Percentiles rank a stretch among this genome's conserved stretches.
Evolutionary conservation across 2,888 invertebrate genomes (phyloP).

Genomic region (Trissolcus brochymenae): DNA sequence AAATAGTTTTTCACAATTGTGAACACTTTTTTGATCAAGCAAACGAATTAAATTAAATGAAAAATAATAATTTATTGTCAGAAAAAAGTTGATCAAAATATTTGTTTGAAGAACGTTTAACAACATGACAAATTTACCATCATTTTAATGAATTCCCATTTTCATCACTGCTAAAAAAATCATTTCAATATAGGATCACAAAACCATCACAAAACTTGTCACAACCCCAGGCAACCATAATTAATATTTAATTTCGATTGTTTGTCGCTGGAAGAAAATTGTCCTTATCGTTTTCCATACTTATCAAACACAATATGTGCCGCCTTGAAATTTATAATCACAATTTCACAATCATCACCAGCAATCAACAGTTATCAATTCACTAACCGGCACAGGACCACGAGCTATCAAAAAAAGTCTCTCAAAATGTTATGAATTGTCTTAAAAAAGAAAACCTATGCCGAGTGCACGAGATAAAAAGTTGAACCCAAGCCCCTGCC

Average conservation of each 20-base stretch:
- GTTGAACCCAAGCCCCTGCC: slow-evolving; percentile 24
- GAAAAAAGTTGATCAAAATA: background rate
- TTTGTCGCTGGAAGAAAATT: background rate
- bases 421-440: slow-evolving; percentile 1
- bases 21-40: no score
- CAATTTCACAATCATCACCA: background rate
- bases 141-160: slow-evolving; percentile 22
- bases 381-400: background rate
- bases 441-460: background rate
- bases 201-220: slow-evolving; percentile 8
- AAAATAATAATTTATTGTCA: background rate
- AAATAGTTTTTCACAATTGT: no score
- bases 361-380: background rate
- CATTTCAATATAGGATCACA: slow-evolving; percentile 1
- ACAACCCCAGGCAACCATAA: background rate
- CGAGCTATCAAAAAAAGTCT: background rate
- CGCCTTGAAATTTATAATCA: background rate
- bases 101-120: background rate
- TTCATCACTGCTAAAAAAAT: slow-evolving; percentile 15
- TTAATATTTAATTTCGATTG: background rate
- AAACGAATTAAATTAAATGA: background rate
- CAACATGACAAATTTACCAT: slow-evolving; percentile 4
- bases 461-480: slow-evolving; percentile 7
- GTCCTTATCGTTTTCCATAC: background rate
- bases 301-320: background rate